Evolutionary conservation across 2,797 vertebrate species (phyloP).

Genomic region (Australoheros facetus): DNA sequence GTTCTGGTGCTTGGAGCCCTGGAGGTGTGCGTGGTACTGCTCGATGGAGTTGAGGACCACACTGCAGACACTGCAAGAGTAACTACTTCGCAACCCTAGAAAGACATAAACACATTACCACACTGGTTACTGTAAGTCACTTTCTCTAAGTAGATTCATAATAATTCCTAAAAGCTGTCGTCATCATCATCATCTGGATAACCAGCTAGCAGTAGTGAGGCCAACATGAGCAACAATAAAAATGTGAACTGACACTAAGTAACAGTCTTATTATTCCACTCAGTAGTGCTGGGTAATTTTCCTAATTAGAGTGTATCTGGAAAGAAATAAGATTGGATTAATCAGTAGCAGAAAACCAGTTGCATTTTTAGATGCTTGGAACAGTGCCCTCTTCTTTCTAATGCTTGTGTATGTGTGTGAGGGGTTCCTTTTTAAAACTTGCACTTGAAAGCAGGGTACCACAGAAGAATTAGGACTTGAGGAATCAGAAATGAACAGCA

Average conservation of each 20-base stretch:
- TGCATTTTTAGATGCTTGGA: slow-evolving; percentile 61
- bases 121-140: slow-evolving; percentile 30
- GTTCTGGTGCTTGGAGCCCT: slow-evolving; percentile 89
- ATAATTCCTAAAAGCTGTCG: slow-evolving; percentile 1
- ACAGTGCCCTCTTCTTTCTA: slow-evolving; percentile 25
- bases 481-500: slow-evolving; percentile 20
- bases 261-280: slow-evolving; percentile 49
- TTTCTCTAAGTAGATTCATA: background rate
- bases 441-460: slow-evolving; percentile 26
- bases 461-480: slow-evolving; percentile 40
- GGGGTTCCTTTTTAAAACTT: slow-evolving; percentile 32
- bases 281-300: slow-evolving; percentile 54
- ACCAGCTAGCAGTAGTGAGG: slow-evolving; percentile 2
- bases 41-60: slow-evolving; percentile 89
- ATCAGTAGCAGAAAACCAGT: slow-evolving; percentile 64
- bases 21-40: slow-evolving; percentile 88
- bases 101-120: slow-evolving; percentile 38
- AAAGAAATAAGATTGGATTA: slow-evolving; percentile 57
- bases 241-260: slow-evolving; percentile 36
- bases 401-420: background rate
- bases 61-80: slow-evolving; percentile 85
- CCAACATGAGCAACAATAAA: slow-evolving; percentile 32
- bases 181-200: slow-evolving; percentile 6
- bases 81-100: slow-evolving; percentile 85
- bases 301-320: slow-evolving; percentile 62